A percentile compares a stretch with the other conserved stretches of the same genome.
These are phyloP conservation scores for Crotalus tigris DNA, from an alignment of 2,113 vertebrate genomes.

Conservation along the genomic window DNA sequence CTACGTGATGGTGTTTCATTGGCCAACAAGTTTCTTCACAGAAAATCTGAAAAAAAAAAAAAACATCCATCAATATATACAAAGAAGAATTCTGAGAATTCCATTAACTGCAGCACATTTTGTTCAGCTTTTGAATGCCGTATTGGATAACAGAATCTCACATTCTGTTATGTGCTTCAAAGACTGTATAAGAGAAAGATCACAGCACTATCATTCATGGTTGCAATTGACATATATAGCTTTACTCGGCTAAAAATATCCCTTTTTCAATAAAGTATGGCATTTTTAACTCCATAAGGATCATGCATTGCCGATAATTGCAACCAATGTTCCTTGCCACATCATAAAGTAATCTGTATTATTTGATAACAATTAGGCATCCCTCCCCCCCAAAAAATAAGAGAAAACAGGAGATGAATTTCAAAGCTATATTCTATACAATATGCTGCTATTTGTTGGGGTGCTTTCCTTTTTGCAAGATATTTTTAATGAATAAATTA, in stretches of 20 bases:
- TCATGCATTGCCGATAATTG: conserved; percentile 38
- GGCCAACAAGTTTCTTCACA: neutral
- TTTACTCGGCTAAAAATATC: neutral
- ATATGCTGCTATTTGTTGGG: neutral
- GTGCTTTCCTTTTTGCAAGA: conserved; percentile 22
- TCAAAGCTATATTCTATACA: conserved; percentile 31
- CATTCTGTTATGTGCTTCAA: neutral
- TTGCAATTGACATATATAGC: neutral
- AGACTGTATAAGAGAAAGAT: neutral
- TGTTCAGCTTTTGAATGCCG: neutral
- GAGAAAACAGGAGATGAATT: conserved; percentile 50
- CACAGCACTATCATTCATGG: neutral
- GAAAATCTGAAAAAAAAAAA: neutral
- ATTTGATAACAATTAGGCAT: conserved; percentile 46
- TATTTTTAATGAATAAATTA: conserved; percentile 58
- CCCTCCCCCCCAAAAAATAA: neutral
- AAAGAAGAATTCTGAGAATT: neutral
- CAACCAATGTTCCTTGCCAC: conserved; percentile 35
- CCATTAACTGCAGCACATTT: neutral
- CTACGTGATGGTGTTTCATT: neutral
- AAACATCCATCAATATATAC: neutral
- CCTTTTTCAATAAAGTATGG: neutral
- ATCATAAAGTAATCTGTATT: conserved; percentile 46
- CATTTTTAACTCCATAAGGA: neutral
- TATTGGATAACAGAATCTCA: neutral